A percentile compares a stretch with the other conserved stretches of the same genome.
phyloP scores from a whole-genome alignment of 2,888 invertebrate genomes.

The Molanna angustata region DNA sequence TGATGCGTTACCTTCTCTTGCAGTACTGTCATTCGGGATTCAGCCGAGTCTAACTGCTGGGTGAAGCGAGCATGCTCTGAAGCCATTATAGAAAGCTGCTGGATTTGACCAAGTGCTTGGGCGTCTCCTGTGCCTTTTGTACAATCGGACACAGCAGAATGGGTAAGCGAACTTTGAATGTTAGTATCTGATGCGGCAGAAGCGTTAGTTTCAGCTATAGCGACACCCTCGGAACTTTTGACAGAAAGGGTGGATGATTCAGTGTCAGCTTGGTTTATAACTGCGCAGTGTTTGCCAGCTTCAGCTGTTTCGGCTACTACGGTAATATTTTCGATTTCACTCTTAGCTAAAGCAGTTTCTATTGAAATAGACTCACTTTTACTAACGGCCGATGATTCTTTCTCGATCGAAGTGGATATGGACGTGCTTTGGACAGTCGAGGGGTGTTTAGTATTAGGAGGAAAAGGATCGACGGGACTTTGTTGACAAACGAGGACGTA shows the following conservation, averaged over 20 bases:
- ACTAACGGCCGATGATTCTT: neutral
- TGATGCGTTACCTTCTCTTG: neutral
- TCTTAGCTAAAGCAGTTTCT: neutral
- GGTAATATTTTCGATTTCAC: neutral
- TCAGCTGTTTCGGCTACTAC: neutral
- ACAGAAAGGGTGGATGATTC: neutral
- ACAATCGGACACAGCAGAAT: neutral
- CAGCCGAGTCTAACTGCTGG: neutral
- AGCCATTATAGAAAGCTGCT: neutral
- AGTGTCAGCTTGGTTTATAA: neutral
- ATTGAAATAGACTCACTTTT: constrained; percentile 10
- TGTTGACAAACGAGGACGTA: constrained; percentile 17
- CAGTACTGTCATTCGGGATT: neutral
- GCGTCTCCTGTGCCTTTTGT: neutral
- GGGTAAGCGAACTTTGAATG: neutral
- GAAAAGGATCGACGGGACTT: constrained; percentile 6
- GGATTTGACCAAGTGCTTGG: too few species aligned
- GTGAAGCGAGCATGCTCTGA: neutral
- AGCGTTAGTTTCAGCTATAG: neutral
- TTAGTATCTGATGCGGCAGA: neutral
- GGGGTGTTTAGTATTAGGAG: neutral
- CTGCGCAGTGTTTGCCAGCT: neutral
- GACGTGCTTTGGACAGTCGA: too few species aligned
- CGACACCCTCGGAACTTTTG: neutral
- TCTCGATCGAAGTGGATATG: neutral